Percentiles rank a stretch among this genome's conserved stretches.
phyloP scores from a whole-genome alignment of 2,888 invertebrate genomes.

The Atrina japonica region DNA sequence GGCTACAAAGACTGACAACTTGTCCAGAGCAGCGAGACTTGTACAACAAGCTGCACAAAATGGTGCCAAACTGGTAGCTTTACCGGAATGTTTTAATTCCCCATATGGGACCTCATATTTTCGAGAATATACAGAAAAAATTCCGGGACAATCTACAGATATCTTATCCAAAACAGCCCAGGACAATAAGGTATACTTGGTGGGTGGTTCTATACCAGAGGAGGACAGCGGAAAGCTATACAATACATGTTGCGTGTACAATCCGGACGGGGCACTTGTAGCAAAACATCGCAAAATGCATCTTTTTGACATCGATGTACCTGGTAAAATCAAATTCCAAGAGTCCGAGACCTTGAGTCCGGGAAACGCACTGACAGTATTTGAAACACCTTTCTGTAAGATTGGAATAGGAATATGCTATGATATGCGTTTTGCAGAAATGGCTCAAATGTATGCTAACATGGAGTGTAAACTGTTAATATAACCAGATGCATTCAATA shows the following conservation, averaged over 20 bases:
- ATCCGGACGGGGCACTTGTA: constrained; percentile 88
- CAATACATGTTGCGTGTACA: constrained; percentile 95
- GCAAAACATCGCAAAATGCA: constrained; percentile 95
- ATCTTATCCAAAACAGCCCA: constrained; percentile 89
- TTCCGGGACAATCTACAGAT: constrained; percentile 90
- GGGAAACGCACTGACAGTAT: constrained; percentile 88
- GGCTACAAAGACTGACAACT: constrained; percentile 88
- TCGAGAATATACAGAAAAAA: constrained; percentile 90
- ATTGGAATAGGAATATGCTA: constrained; percentile 97
- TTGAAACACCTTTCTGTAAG: constrained; percentile 87
- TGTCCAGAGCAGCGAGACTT: constrained; percentile 87
- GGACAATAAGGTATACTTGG: constrained; percentile 88
- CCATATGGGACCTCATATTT: constrained; percentile 92
- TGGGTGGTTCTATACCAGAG: constrained; percentile 96
- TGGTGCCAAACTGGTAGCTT: constrained; percentile 85
- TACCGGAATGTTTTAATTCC: constrained; percentile 96
- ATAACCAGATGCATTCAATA: constrained; percentile 97
- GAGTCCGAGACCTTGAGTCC: constrained; percentile 92
- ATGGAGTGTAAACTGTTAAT: constrained; percentile 89
- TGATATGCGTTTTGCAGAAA: constrained; percentile 94
- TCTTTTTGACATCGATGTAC: constrained; percentile 97
- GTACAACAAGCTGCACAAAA: constrained; percentile 86
- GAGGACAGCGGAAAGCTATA: constrained; percentile 84
- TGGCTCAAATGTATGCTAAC: constrained; percentile 83
- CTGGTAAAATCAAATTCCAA: constrained; percentile 94